phyloP scores from a whole-genome alignment of 1,140 invertebrate genomes.

The Sycophaga agraensis region DNA sequence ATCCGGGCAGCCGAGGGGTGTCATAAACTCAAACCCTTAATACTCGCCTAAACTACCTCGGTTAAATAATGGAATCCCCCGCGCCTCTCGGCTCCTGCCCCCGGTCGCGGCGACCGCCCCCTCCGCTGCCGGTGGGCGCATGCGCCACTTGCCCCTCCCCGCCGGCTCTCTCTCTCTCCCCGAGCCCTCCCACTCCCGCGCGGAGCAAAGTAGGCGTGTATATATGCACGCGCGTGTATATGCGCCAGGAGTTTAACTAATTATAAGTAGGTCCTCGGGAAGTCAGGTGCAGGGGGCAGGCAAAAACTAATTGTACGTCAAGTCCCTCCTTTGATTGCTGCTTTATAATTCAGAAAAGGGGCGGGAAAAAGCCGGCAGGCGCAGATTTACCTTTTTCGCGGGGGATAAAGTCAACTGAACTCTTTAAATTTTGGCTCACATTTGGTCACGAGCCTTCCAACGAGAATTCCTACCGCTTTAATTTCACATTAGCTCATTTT shows the following conservation, averaged over 20 bases:
- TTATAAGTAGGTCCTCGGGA: constrained; percentile 18
- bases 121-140: not conserved
- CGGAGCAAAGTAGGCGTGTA: not conserved
- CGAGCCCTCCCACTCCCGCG: not conserved
- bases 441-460: too few relatives aligned
- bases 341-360: constrained; percentile 28
- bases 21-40: constrained; percentile 60
- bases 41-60: constrained; percentile 60
- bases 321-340: constrained; percentile 22
- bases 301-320: constrained; percentile 22
- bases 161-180: not conserved
- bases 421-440: too few relatives aligned
- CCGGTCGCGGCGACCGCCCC: not conserved
- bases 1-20: constrained; percentile 58
- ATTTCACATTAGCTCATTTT: too few relatives aligned
- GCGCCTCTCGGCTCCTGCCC: constrained; percentile 32
- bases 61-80: constrained; percentile 58
- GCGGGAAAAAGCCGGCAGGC: too few relatives aligned
- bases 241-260: constrained; percentile 19
- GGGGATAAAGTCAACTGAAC: too few relatives aligned
- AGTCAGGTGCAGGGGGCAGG: not conserved
- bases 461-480: too few relatives aligned
- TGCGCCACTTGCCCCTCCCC: not conserved
- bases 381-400: too few relatives aligned
- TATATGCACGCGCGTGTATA: not conserved